Conservation (phyloP, 2,797 vertebrate genomes). For the Sebastolobus altivelis region DNA sequence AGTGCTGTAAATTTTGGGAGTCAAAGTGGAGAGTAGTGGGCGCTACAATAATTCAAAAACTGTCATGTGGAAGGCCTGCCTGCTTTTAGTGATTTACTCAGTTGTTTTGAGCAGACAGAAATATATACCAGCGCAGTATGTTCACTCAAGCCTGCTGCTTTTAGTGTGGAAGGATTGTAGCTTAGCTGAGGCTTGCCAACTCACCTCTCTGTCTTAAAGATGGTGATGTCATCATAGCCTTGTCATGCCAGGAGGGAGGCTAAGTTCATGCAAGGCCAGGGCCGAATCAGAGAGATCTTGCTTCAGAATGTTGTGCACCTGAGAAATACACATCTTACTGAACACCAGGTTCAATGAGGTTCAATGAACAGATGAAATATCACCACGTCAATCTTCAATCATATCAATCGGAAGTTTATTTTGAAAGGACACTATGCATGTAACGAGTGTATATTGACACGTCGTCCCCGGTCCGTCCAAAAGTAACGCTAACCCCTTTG, state of each 20-base stretch:
- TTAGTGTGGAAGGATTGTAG: neutral
- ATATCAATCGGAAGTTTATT: too few relatives aligned
- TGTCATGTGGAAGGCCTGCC: neutral
- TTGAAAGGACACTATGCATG: too few relatives aligned
- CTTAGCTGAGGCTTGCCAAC: neutral
- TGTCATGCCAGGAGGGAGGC: neutral
- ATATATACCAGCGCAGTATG: neutral
- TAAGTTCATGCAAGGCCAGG: neutral
- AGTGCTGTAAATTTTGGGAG: slow-evolving; percentile 22
- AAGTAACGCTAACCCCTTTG: too few relatives aligned
- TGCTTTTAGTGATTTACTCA: slow-evolving; percentile 38
- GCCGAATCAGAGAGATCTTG: neutral
- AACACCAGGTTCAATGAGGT: neutral
- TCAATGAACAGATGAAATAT: neutral
- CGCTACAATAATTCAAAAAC: slow-evolving; percentile 11
- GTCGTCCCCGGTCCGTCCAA: too few relatives aligned
- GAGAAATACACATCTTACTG: neutral
- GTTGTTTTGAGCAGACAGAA: slow-evolving; percentile 8
- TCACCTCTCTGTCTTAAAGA: neutral
- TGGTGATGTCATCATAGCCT: slow-evolving; percentile 8
- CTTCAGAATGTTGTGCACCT: neutral
- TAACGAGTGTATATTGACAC: too few relatives aligned
- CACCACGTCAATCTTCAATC: neutral
- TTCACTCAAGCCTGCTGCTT: neutral
- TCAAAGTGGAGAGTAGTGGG: neutral